A percentile compares a stretch with the other conserved stretches of the same genome.
Conservation (phyloP, 1,140 invertebrate species). For the Drosophila pseudoananassae region DNA sequence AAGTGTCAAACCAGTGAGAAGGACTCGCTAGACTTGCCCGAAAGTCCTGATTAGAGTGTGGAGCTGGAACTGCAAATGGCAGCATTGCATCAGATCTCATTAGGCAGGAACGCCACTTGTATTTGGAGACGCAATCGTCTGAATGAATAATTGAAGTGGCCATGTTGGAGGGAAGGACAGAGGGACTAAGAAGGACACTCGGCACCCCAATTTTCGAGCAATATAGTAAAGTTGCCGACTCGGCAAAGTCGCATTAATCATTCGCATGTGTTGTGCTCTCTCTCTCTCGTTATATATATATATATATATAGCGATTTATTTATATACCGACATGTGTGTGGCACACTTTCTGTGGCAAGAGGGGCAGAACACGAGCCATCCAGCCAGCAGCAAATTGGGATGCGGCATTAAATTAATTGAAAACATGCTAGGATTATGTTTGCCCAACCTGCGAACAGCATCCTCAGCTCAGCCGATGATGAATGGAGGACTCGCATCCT, state of each 20-base stretch:
- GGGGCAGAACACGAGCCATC: constrained; percentile 41
- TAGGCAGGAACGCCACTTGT: constrained; percentile 33
- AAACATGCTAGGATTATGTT: constrained; percentile 73
- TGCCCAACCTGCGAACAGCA: constrained; percentile 53
- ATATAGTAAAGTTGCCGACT: constrained; percentile 72
- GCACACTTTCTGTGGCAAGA: constrained; percentile 51
- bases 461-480: constrained; percentile 6
- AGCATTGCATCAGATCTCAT: constrained; percentile 33
- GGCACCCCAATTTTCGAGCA: constrained; percentile 20
- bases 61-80: constrained; percentile 1
- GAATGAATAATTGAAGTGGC: constrained; percentile 48
- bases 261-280: constrained; percentile 42
- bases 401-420: constrained; percentile 75
- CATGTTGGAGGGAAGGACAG: not conserved
- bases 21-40: not conserved
- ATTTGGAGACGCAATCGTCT: constrained; percentile 40
- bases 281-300: not conserved
- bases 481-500: constrained; percentile 6
- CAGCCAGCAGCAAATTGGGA: constrained; percentile 42
- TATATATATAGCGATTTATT: constrained; percentile 9
- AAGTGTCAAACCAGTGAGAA: constrained; percentile 45
- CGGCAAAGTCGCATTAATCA: constrained; percentile 71
- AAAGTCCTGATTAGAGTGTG: constrained; percentile 20
- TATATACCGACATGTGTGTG: constrained; percentile 10
- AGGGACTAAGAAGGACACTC: not conserved